These are phyloP conservation scores for Ornithoptera alexandrae DNA, from an alignment of 2,888 invertebrate species.

Conservation along the genomic window DNA sequence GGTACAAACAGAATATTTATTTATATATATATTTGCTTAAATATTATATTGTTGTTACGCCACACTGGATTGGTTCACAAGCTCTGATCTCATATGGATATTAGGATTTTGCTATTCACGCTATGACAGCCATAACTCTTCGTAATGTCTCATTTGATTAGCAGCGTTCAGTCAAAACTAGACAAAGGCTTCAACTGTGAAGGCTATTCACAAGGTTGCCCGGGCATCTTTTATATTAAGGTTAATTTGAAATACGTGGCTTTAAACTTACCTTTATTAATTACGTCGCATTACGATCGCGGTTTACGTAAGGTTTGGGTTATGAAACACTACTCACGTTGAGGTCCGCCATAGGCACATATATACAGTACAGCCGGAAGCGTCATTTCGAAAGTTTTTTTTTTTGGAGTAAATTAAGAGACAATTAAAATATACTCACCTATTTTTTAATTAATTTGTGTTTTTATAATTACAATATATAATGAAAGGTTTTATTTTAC, in stretches of 20 bases:
- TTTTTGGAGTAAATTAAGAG: too few species aligned
- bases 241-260: constrained; percentile 72
- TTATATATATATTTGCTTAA: not conserved
- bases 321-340: constrained; percentile 21
- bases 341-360: constrained; percentile 4
- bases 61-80: constrained; percentile 25
- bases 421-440: too few species aligned
- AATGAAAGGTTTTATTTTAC: too few species aligned
- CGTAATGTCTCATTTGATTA: constrained; percentile 76
- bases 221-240: constrained; percentile 69
- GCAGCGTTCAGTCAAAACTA: constrained; percentile 57
- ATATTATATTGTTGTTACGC: constrained; percentile 30
- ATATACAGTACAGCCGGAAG: too few species aligned
- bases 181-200: constrained; percentile 66
- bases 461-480: too few species aligned
- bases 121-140: constrained; percentile 73
- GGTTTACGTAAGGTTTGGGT: constrained; percentile 29
- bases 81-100: constrained; percentile 41
- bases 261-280: constrained; percentile 37
- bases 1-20: too few species aligned
- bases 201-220: constrained; percentile 73
- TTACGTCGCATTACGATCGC: constrained; percentile 5
- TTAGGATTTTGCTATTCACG: constrained; percentile 64
- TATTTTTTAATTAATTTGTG: too few species aligned
- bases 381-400: too few species aligned